Base-by-base conservation (phyloP, 1,140 invertebrate genomes). In the Bradynema listronoti region DNA sequence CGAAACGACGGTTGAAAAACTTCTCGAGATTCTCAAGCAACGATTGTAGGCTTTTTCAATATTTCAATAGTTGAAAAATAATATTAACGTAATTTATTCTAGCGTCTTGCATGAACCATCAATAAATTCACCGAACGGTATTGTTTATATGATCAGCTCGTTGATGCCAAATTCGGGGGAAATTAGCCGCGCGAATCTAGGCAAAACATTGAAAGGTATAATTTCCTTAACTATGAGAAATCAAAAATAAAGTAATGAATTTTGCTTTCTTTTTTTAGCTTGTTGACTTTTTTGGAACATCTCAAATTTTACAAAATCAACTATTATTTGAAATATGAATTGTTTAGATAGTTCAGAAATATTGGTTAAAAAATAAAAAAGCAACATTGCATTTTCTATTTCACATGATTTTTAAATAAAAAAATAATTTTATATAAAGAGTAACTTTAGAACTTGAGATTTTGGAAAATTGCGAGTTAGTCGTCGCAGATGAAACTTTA, bases 51-150 rank as follows among this genome's bases (percentile, higher is more conserved):
- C 14, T 19, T 30, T n/a, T 41, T 39, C 36, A 19, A 32, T 53
- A 14, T 54, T 54, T 22, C 5, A 45, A 9, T 7, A 6, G n/a
- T 47, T 51, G 4, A 14, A 11, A 47, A 47, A 11, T 9, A 24
- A 16, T 11, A 16, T 46, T 54, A n/a, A n/a, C n/a, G n/a, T n/a
- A n/a, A n/a, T n/a, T n/a, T n/a, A n/a, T 69, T 64, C 56, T 41
- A 73, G 71, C 47, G 62, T 73, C 19, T 60, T 77, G 27, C 55
- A 58, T 25, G 65, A 73, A 27, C 72, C 72, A 22, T 61, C 60
- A 16, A 36, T 74, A 4, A 46, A 63, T 34, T 55, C 73, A 7
- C 45, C 63, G 3, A 43, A 46, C n/a, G 22, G 30, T 32, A 34
- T 65, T 9, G 57, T 74, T 11, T 77, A 66, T 45, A 56, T 62